These are phyloP conservation scores for Myotis lucifugus DNA, from an alignment of 2,113 vertebrate species.

Conservation along the genomic window DNA sequence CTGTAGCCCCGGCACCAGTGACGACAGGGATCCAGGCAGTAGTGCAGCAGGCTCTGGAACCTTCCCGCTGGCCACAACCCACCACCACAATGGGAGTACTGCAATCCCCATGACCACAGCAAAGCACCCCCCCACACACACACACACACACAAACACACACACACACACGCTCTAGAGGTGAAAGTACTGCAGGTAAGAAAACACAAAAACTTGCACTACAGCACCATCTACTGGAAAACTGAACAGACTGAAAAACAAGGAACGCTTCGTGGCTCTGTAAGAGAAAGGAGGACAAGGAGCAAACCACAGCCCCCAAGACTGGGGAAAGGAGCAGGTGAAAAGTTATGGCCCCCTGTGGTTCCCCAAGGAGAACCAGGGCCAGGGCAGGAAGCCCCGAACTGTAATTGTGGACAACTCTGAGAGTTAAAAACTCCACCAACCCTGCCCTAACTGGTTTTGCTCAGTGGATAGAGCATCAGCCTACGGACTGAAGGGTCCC, in stretches of 20 bases:
- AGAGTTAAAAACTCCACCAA: background rate
- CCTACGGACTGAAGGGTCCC: too few relatives aligned
- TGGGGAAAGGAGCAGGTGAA: background rate
- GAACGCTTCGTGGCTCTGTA: background rate
- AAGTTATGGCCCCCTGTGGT: background rate
- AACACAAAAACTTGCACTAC: background rate
- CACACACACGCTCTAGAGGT: background rate
- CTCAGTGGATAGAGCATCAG: too few relatives aligned
- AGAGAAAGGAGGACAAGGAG: background rate
- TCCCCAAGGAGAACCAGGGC: background rate
- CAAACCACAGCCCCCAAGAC: background rate
- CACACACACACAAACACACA: too few relatives aligned
- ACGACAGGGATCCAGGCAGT: background rate
- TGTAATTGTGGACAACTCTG: background rate
- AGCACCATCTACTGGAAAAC: background rate
- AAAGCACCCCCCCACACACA: background rate
- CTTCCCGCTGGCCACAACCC: background rate
- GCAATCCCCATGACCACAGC: background rate
- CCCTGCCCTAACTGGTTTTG: too few relatives aligned
- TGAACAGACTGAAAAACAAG: background rate
- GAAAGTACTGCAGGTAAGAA: too few relatives aligned
- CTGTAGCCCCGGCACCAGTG: background rate
- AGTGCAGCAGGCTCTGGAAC: background rate
- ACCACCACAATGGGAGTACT: background rate
- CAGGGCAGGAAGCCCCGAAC: background rate